phyloP scores from a whole-genome alignment of 2,888 invertebrate species.

The Nezara viridula region DNA sequence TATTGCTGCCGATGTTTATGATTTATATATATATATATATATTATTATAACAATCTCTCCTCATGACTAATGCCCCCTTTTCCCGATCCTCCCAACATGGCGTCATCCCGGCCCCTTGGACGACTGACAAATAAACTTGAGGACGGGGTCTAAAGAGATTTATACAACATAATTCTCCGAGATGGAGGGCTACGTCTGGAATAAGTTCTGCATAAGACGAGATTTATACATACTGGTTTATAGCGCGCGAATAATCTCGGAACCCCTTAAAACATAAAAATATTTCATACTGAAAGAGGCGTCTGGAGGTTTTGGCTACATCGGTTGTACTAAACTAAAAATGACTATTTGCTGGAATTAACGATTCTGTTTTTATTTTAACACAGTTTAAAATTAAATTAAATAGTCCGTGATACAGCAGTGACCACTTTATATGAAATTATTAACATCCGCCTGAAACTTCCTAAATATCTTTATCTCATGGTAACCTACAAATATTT shows the following conservation, averaged over 20 bases:
- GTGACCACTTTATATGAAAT: no score
- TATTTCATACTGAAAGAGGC: conserved; percentile 32
- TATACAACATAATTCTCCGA: conserved; percentile 39
- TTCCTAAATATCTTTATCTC: no score
- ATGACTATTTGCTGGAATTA: not conserved
- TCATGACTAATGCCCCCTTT: conserved; percentile 10
- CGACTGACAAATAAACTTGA: conserved; percentile 46
- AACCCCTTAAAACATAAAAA: not conserved
- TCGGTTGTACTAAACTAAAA: not conserved
- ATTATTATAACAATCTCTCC: not conserved
- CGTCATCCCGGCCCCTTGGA: conserved; percentile 34
- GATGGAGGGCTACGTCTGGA: conserved; percentile 34
- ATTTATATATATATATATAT: not conserved
- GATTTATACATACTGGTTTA: conserved; percentile 49
- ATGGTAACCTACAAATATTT: no score
- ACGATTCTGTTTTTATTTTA: no score
- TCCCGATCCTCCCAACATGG: conserved; percentile 25
- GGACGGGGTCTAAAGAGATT: conserved; percentile 2
- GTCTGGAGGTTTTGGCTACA: not conserved
- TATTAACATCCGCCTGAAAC: no score
- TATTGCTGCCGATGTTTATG: no score
- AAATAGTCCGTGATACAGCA: no score
- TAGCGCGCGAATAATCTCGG: conserved; percentile 35
- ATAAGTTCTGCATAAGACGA: conserved; percentile 7
- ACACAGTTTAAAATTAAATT: no score